Evolutionary conservation across 2,113 vertebrate species (phyloP).

Genomic region (Heterocephalus glaber): DNA sequence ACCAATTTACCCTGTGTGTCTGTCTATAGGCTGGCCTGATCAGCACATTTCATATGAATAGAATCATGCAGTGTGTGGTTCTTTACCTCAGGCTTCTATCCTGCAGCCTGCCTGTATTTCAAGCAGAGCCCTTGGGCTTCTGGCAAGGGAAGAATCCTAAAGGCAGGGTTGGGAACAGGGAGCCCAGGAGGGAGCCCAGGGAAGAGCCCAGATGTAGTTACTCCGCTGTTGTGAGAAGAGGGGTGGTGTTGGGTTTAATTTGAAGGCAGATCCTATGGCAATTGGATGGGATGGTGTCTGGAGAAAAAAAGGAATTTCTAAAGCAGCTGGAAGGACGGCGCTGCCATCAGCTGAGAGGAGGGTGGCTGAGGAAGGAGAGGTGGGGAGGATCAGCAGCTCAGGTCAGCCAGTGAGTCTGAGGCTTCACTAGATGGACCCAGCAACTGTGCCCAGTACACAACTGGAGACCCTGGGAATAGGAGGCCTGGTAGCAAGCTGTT

Average conservation of each 20-base stretch:
- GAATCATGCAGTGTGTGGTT: neutral
- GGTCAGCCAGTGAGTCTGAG: neutral
- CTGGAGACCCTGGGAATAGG: neutral
- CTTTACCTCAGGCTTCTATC: neutral
- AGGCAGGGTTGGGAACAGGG: neutral
- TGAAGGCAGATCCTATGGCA: neutral
- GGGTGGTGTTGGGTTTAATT: neutral
- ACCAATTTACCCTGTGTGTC: neutral
- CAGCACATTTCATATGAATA: neutral
- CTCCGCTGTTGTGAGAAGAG: neutral
- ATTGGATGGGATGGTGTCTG: neutral
- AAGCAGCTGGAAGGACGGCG: neutral
- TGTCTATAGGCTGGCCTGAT: neutral
- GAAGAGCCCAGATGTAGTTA: neutral
- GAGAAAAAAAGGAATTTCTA: neutral
- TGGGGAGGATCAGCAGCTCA: neutral
- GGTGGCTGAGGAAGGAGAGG: neutral
- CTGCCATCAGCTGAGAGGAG: fast-evolving
- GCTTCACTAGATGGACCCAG: fast-evolving
- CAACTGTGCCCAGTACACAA: neutral
- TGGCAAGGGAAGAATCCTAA: neutral
- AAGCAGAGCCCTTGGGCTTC: neutral
- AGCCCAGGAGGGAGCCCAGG: neutral
- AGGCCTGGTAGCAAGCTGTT: neutral
- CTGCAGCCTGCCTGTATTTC: neutral